Conservation (phyloP, 2,797 vertebrate genomes). For the Moxostoma hubbsi region DNA sequence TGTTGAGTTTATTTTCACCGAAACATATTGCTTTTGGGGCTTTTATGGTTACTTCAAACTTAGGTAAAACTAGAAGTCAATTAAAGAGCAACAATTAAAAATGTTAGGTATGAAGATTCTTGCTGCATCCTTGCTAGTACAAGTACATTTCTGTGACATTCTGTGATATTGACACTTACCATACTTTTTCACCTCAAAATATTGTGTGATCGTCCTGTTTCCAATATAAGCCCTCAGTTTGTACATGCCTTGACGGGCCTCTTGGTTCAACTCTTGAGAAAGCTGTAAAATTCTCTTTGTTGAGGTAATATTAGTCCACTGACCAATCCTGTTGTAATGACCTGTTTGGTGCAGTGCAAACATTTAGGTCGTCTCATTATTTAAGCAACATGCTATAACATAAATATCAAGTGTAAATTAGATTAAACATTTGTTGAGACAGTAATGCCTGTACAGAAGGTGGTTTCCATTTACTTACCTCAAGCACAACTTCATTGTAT, state of each 20-base stretch:
- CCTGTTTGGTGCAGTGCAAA: constrained; percentile 36
- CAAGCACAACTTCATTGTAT: constrained; percentile 63
- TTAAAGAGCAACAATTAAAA: neutral
- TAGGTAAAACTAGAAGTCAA: constrained; percentile 45
- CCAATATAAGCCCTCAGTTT: constrained; percentile 4
- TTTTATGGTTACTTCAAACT: constrained; percentile 44
- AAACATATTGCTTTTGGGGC: constrained; percentile 28
- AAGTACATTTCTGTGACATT: neutral
- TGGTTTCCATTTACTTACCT: constrained; percentile 59
- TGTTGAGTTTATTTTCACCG: neutral
- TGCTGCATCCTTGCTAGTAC: too few relatives aligned
- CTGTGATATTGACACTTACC: constrained; percentile 41
- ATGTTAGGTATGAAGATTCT: neutral
- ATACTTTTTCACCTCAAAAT: constrained; percentile 53
- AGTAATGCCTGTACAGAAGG: neutral
- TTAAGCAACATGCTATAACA: too few relatives aligned
- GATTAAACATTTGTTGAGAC: too few relatives aligned
- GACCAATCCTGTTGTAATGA: constrained; percentile 46
- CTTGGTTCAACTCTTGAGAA: constrained; percentile 50
- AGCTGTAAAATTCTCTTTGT: constrained; percentile 45
- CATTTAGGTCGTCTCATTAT: neutral
- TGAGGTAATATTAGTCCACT: constrained; percentile 54
- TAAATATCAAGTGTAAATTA: too few relatives aligned
- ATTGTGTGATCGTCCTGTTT: neutral
- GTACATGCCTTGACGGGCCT: constrained; percentile 47